phyloP scores from a whole-genome alignment of 2,888 invertebrate genomes.

The Acleris emargana region DNA sequence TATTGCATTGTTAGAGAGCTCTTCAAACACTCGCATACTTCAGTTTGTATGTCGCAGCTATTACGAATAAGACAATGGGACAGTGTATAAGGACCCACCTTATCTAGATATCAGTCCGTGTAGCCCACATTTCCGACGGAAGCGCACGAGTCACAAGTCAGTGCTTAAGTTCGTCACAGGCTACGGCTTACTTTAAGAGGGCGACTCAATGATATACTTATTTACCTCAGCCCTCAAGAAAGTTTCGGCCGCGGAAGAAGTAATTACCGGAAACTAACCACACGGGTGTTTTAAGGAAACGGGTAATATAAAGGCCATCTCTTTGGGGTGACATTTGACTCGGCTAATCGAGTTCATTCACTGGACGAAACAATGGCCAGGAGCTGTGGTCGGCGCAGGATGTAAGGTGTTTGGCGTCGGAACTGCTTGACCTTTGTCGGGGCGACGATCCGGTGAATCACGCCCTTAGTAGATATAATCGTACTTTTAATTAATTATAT shows the following conservation, averaged over 20 bases:
- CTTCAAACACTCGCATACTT: background rate
- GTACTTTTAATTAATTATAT: slow-evolving; percentile 24
- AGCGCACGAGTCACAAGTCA: slow-evolving; percentile 62
- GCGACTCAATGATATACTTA: slow-evolving; percentile 62
- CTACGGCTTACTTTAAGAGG: slow-evolving; percentile 64
- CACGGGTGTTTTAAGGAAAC: slow-evolving; percentile 67
- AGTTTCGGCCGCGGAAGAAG: slow-evolving; percentile 59
- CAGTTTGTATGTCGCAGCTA: background rate
- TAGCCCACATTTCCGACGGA: slow-evolving; percentile 79
- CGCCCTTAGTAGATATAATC: slow-evolving; percentile 36
- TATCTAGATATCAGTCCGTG: slow-evolving; percentile 39
- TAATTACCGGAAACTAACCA: slow-evolving; percentile 77
- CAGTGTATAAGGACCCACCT: slow-evolving; percentile 41
- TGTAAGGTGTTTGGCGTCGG: slow-evolving; percentile 59
- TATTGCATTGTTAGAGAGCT: background rate
- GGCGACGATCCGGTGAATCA: slow-evolving; percentile 41
- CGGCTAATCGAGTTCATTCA: slow-evolving; percentile 73
- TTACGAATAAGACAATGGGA: slow-evolving; percentile 26
- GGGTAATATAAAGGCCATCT: slow-evolving; percentile 58
- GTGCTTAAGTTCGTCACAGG: slow-evolving; percentile 74
- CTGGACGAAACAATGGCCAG: slow-evolving; percentile 68
- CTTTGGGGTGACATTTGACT: slow-evolving; percentile 80
- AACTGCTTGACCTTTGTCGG: slow-evolving; percentile 54
- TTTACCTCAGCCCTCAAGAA: slow-evolving; percentile 55
- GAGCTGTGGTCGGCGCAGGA: slow-evolving; percentile 71